Evolutionary conservation across 2,113 vertebrate species (phyloP).

Genomic region (Maccullochella peelii): DNA sequence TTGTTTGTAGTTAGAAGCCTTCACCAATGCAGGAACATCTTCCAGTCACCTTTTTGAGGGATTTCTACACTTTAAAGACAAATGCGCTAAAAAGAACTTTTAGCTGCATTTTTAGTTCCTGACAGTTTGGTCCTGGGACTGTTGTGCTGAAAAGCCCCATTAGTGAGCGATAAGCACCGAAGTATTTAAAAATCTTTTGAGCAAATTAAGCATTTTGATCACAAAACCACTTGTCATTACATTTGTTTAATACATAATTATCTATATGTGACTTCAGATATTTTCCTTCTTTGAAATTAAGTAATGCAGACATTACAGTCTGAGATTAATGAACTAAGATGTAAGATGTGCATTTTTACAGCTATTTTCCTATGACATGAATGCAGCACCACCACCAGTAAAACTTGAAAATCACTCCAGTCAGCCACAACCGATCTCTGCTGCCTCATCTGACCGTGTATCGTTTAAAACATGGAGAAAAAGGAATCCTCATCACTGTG

Average conservation of each 20-base stretch:
- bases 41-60: neutral
- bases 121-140: neutral
- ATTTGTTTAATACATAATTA: neutral
- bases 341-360: neutral
- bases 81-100: neutral
- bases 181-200: neutral
- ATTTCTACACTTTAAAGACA: neutral
- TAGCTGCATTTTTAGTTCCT: neutral
- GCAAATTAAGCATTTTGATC: neutral
- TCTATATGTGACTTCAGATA: neutral
- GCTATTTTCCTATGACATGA: slow-evolving; percentile 20
- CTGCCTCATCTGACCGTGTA: slow-evolving; percentile 58
- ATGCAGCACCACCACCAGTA: slow-evolving; percentile 30
- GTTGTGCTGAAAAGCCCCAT: neutral
- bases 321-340: neutral
- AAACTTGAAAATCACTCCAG: slow-evolving; percentile 1
- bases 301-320: neutral
- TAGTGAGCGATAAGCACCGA: neutral
- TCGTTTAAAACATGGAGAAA: neutral
- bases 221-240: neutral
- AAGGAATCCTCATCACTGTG: slow-evolving; percentile 22
- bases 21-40: neutral
- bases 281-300: neutral
- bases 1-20: neutral
- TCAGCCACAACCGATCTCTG: slow-evolving; percentile 24